Evolutionary conservation across 2,888 invertebrate genomes (phyloP).

Genomic region (Drosophila bunnanda): DNA sequence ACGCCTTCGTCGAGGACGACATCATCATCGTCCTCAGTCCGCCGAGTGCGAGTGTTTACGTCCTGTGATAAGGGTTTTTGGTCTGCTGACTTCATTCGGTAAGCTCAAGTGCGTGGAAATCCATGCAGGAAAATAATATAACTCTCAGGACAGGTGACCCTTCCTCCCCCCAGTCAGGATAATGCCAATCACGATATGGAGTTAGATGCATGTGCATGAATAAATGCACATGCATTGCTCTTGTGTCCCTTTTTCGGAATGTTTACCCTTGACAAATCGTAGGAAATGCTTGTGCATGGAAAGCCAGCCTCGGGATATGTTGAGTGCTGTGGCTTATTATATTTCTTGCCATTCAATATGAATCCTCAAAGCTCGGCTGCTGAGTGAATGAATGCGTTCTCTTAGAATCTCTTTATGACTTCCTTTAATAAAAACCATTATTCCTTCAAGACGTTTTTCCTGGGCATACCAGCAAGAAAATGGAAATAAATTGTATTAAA

Average conservation of each 20-base stretch:
- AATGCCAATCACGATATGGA: conserved; percentile 34
- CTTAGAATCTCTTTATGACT: conserved; percentile 10
- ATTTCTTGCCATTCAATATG: conserved; percentile 31
- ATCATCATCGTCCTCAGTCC: conserved; percentile 81
- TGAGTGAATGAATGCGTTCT: conserved; percentile 11
- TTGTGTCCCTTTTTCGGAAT: conserved; percentile 35
- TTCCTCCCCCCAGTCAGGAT: conserved; percentile 17
- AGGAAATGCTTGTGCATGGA: conserved; percentile 33
- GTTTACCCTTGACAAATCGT: conserved; percentile 39
- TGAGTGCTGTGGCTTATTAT: conserved; percentile 43
- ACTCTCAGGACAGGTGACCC: conserved; percentile 19
- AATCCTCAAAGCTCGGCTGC: conserved; percentile 1
- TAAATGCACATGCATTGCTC: conserved; percentile 10
- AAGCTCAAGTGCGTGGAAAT: conserved; percentile 68
- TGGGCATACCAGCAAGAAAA: neutral
- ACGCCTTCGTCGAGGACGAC: conserved; percentile 52
- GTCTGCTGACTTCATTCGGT: conserved; percentile 84
- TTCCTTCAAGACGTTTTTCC: conserved; percentile 1
- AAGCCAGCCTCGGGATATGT: conserved; percentile 31
- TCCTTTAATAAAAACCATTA: conserved; percentile 8
- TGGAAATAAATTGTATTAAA: neutral
- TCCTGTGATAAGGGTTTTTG: conserved; percentile 84
- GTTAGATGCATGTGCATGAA: conserved; percentile 39
- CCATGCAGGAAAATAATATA: conserved; percentile 45
- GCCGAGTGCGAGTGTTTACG: conserved; percentile 83